These are phyloP conservation scores for Zalophus californianus DNA, from an alignment of 2,797 vertebrate genomes.

Conservation along the genomic window DNA sequence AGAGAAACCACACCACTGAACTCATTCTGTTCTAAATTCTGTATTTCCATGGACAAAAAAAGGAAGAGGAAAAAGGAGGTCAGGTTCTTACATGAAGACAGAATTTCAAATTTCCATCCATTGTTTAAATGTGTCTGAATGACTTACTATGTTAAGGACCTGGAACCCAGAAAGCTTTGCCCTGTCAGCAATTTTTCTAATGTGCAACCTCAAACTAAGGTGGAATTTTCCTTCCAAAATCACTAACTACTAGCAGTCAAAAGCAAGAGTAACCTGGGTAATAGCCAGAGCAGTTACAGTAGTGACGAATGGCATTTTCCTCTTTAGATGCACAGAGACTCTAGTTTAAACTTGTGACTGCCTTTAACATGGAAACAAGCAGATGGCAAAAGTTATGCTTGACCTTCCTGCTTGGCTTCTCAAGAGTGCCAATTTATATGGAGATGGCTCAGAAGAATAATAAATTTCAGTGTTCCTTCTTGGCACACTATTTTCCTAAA, in stretches of 20 bases:
- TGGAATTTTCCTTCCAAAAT: slow-evolving; percentile 86
- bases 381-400: slow-evolving; percentile 79
- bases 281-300: slow-evolving; percentile 61
- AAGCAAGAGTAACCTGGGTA: slow-evolving; percentile 81
- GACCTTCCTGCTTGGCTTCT: slow-evolving; percentile 70
- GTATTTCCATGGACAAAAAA: slow-evolving; percentile 61
- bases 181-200: slow-evolving; percentile 81
- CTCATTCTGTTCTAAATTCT: slow-evolving; percentile 25
- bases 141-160: slow-evolving; percentile 52
- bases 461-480: slow-evolving; percentile 67
- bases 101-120: slow-evolving; percentile 66
- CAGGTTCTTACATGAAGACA: slow-evolving; percentile 52
- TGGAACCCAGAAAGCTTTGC: slow-evolving; percentile 48
- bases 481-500: slow-evolving; percentile 79
- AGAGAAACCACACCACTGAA: background rate
- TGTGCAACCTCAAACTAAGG: slow-evolving; percentile 84
- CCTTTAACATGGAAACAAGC: slow-evolving; percentile 70
- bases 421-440: slow-evolving; percentile 69
- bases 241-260: slow-evolving; percentile 85
- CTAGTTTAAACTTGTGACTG: slow-evolving; percentile 68
- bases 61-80: slow-evolving; percentile 45
- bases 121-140: slow-evolving; percentile 64
- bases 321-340: slow-evolving; percentile 4
- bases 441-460: slow-evolving; percentile 77
- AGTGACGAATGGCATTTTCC: slow-evolving; percentile 17